Percentiles rank a stretch among this genome's conserved stretches.
These are phyloP conservation scores for Dasypolia templi DNA, from an alignment of 2,888 invertebrate genomes.

Conservation along the genomic window DNA sequence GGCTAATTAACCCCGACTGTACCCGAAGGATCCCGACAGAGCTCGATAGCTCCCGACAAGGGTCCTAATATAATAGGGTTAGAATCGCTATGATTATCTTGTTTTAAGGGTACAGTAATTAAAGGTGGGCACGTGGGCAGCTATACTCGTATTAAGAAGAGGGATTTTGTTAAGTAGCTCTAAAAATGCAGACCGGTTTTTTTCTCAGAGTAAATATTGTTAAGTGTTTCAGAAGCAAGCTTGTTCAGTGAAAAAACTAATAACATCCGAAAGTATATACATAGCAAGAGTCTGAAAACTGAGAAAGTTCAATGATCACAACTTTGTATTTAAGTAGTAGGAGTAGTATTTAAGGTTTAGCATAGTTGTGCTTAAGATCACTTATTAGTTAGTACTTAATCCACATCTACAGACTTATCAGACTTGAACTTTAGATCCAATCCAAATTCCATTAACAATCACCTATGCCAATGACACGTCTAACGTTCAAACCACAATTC, in stretches of 20 bases:
- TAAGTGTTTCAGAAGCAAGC: neutral
- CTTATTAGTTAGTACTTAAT: neutral
- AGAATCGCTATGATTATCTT: conserved; percentile 60
- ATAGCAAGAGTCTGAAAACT: neutral
- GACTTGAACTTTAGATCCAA: conserved; percentile 9
- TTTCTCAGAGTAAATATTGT: neutral
- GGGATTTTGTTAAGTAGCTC: neutral
- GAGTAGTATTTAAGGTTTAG: too few species aligned
- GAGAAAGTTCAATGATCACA: neutral
- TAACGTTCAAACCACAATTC: conserved; percentile 37
- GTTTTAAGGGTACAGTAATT: conserved; percentile 47
- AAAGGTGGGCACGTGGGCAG: conserved; percentile 44
- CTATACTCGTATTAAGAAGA: neutral
- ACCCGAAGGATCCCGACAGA: conserved; percentile 49
- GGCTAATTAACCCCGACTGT: conserved; percentile 79
- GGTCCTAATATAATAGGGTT: conserved; percentile 56
- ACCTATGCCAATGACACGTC: conserved; percentile 25
- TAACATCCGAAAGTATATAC: neutral
- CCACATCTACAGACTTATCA: neutral
- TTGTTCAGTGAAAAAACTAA: neutral
- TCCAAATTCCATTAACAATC: conserved; percentile 9
- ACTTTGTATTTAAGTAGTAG: too few species aligned
- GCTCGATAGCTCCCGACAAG: conserved; percentile 28
- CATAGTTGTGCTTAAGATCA: neutral
- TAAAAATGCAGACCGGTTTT: neutral